Conservation (phyloP, 2,113 vertebrate genomes). For the Passer domesticus region DNA sequence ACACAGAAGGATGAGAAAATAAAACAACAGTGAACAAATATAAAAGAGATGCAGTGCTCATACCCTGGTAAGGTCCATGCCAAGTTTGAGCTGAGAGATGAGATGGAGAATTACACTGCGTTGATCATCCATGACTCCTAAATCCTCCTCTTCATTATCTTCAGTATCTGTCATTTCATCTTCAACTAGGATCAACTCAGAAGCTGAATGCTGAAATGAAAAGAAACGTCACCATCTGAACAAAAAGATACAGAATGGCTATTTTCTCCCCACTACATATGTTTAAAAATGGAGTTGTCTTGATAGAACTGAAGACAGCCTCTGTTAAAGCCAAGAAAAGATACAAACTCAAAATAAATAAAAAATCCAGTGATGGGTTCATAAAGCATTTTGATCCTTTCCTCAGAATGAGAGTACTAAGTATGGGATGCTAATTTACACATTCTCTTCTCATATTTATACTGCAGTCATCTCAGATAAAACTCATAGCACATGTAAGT, state of each 20-base stretch:
- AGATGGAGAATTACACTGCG: constrained; percentile 93
- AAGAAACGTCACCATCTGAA: constrained; percentile 26
- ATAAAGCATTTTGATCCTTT: not conserved
- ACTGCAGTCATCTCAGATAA: not conserved
- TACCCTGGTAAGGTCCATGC: constrained; percentile 96
- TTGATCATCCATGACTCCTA: constrained; percentile 92
- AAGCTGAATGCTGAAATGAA: constrained; percentile 68
- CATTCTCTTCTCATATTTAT: not conserved
- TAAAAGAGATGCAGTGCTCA: not conserved
- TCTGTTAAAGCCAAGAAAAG: not conserved
- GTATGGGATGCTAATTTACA: not conserved
- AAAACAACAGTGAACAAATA: not conserved
- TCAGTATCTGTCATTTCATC: constrained; percentile 92
- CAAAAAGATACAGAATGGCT: not conserved
- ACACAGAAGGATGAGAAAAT: not conserved
- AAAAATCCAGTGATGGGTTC: not conserved
- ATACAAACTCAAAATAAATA: not conserved
- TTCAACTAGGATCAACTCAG: constrained; percentile 81
- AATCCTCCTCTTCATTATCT: constrained; percentile 88
- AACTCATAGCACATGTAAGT: not conserved
- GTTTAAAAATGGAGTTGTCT: not conserved
- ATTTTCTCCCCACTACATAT: not conserved
- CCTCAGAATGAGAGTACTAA: not conserved
- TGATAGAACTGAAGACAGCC: not conserved
- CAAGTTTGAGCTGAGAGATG: constrained; percentile 94